phyloP scores from a whole-genome alignment of 2,888 invertebrate genomes.

The Stratiomys singularior region DNA sequence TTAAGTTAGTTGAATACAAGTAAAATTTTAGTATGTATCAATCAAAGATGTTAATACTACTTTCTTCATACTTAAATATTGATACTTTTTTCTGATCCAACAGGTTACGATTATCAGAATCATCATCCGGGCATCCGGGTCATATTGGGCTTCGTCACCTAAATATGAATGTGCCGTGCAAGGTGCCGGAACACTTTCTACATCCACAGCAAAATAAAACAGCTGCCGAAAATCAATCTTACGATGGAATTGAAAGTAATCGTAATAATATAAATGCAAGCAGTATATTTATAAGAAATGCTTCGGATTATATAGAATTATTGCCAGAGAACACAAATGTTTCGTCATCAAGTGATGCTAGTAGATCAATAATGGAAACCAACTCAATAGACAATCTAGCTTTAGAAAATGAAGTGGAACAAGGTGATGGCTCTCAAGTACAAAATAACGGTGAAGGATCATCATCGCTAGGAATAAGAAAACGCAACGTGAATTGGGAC shows the following conservation, averaged over 20 bases:
- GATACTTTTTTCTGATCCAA: background rate
- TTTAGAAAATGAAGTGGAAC: background rate
- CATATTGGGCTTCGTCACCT: conserved; percentile 16
- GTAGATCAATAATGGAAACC: background rate
- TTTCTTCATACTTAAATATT: no score
- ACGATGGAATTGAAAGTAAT: background rate
- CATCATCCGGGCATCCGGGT: background rate
- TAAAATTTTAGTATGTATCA: no score
- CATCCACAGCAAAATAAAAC: background rate
- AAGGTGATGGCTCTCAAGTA: background rate
- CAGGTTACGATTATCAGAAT: conserved; percentile 29
- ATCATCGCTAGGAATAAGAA: conserved; percentile 56
- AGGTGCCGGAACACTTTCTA: background rate
- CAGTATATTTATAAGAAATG: conserved; percentile 7
- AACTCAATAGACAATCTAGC: background rate
- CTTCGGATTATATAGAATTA: background rate
- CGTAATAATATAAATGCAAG: conserved; percentile 1
- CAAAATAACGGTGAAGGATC: conserved; percentile 11
- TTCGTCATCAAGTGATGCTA: conserved; percentile 2
- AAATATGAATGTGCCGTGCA: background rate
- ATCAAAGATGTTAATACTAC: background rate
- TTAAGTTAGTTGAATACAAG: no score
- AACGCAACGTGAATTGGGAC: conserved; percentile 65
- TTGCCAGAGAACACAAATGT: conserved; percentile 3
- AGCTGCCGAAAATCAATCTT: background rate